Conservation (phyloP, 1,140 invertebrate genomes). For the Sitophilus oryzae region DNA sequence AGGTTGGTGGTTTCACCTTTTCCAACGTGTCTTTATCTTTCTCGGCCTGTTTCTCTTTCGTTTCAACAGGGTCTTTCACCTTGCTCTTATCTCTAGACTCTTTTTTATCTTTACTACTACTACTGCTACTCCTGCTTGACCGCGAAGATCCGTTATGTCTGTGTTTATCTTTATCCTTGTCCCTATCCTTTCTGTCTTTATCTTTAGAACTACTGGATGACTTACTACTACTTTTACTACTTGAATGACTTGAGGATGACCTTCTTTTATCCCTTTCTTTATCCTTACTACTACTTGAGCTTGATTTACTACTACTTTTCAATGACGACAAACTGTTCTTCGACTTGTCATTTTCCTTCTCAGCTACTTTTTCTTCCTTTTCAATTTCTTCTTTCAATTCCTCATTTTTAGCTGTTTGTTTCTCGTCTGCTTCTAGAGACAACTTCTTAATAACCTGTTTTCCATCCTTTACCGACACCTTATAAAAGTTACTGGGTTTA, state of each 20-base stretch:
- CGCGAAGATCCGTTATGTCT: conserved; percentile 38
- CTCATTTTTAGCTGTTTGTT: conserved; percentile 8
- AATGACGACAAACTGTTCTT: conserved; percentile 27
- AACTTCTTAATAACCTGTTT: conserved; percentile 66
- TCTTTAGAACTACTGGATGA: conserved; percentile 15
- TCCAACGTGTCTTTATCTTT: conserved; percentile 62
- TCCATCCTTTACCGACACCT: conserved; percentile 67
- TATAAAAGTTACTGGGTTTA: conserved; percentile 49
- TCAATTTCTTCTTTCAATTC: conserved; percentile 20
- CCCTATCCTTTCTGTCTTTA: conserved; percentile 22
- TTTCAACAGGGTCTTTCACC: conserved; percentile 43
- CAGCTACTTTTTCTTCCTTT: conserved; percentile 19
- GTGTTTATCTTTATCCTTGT: conserved; percentile 39
- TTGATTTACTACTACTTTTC: conserved; percentile 39
- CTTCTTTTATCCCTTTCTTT: conserved; percentile 38
- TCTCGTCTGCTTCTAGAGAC: conserved; percentile 33
- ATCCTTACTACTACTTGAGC: conserved; percentile 38
- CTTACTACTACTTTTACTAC: conserved; percentile 27
- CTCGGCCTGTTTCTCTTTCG: conserved; percentile 52
- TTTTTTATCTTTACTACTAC: conserved; percentile 39
- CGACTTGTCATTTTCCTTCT: conserved; percentile 41
- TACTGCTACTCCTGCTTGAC: conserved; percentile 43
- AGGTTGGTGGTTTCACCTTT: conserved; percentile 57
- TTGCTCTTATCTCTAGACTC: conserved; percentile 32
- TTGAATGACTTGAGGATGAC: conserved; percentile 18